Evolutionary conservation across 2,797 vertebrate species (phyloP), one percentile per base, ranked within the genome.

Genomic region (Enteromius anoplus): DNA sequence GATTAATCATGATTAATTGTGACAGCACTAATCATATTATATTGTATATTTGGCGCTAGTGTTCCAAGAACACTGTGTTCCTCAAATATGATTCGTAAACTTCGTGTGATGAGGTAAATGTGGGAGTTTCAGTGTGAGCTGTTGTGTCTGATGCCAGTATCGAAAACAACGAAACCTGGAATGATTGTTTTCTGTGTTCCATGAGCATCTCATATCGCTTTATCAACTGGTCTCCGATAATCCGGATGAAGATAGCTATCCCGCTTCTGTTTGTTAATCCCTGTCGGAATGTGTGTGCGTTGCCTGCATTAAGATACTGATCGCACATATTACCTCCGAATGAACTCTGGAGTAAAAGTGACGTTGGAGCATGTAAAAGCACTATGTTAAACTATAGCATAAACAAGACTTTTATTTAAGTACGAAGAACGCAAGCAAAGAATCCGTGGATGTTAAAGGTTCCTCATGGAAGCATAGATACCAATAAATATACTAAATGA

Each of bases 181-280:
- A 40, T 17, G 12, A 47, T 47, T 71, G 40, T 60, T 21, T 42
- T 80, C 21, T 37, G 51, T 58, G 40, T 70, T 68, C 37, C 70
- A 29, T 29, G 26, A 65, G 51, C 73, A n/a, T 49, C 64, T 77
- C 45, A 17, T 78, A 79, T 83, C 69, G 26, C 45, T 82, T 82
- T 23, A 83, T 68, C 83, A 69, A 14, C 11, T n/a, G 19, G 12
- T 78, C 58, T 51, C 60, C 26, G 26, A 78, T 86, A 88, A 88
- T 83, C 85, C 84, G 70, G 65, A 83, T 80, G 4, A 79, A 84
- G 64, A 87, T 81, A 84, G 72, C 15, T 70, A 84, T 83, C 84
- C 72, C 40, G 76, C 64, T 26, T 76, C 84, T 87, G 86, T 86
- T 86, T 69, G 47, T 53, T 77, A 87, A 87, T 86, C 81, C 85